Base-by-base conservation (phyloP, 2,113 vertebrate species). In the Gallinago paraguaiae region DNA sequence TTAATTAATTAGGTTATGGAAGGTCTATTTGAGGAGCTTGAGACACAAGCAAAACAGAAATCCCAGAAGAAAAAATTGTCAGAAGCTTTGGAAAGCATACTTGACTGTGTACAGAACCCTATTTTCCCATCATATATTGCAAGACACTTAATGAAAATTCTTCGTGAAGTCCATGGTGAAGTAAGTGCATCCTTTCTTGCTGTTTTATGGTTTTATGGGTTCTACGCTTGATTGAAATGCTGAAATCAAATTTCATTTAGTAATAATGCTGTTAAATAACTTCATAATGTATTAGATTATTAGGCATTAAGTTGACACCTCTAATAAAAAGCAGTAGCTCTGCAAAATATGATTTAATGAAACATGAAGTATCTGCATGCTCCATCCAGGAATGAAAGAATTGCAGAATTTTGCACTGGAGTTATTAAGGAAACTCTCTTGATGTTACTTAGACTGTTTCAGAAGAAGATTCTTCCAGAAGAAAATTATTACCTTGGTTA, bases 101-200 rank as follows among this genome's bases (percentile, higher is more conserved):
- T 99, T 45, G 87, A 92, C 60, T 97, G 97, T 92, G 92, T 98
- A 8, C 97, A 98, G 90, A 82, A 63, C 7, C 81, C 97, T 2
- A 56, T 88, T 85, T 99, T 98, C 61, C 99, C 99, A 11, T 98
- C 99, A 5, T 99, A 99, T 54, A 92, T 98, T 82, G 97, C 98
- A 88, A 97, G 97, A 95, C 89, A 95, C 33, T 90, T 99, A 92
- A 96, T 99, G 97, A 96, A 96, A 70, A 94, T 98, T 10, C 97
- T 99, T 92, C 86, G 95, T 50, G 92, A 96, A 10, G 97, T 99
- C 83, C 98, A 98, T 54, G 98, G 98, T 83, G 98, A 98, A 98
- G 99, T 98, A 37, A 59, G 97, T 96, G 48, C 39, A 3, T 24
- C 17, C 16, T 91, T 85, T 92, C 27, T 43, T 39, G 16, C 17